Percentiles rank a stretch among this genome's conserved stretches.
phyloP scores from a whole-genome alignment of 2,797 vertebrate species.

The Limnodromus scolopaceus region DNA sequence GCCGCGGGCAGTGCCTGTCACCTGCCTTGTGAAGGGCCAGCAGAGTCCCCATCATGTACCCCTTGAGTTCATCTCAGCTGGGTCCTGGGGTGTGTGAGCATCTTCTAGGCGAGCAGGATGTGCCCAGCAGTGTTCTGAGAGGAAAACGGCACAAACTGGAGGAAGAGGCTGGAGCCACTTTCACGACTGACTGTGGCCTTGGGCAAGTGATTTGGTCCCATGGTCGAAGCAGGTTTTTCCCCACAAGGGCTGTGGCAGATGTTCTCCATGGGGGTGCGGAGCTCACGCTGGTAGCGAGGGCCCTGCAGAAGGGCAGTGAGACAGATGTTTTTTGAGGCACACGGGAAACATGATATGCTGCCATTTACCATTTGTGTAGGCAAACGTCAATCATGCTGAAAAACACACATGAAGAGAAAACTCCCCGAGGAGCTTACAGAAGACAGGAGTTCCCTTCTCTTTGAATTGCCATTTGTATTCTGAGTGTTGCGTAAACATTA shows the following conservation, averaged over 20 bases:
- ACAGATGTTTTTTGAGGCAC: neutral
- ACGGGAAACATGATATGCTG: accelerated
- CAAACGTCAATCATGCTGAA: neutral
- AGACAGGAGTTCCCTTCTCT: neutral
- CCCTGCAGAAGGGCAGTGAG: neutral
- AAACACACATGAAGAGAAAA: neutral
- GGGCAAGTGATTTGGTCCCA: accelerated
- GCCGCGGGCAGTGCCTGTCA: too few species aligned
- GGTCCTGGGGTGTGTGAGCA: too few species aligned
- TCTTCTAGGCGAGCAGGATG: accelerated
- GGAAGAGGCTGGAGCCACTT: neutral
- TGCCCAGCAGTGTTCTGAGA: neutral
- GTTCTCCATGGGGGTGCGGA: neutral
- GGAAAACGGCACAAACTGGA: accelerated
- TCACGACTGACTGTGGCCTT: accelerated
- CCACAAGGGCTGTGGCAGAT: accelerated
- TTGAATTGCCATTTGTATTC: slow-evolving; percentile 11
- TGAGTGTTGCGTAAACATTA: slow-evolving; percentile 11
- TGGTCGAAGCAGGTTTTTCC: neutral
- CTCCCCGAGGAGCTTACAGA: neutral
- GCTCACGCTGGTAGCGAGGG: accelerated
- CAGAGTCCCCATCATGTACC: neutral
- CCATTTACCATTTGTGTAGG: accelerated
- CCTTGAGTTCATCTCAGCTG: neutral
- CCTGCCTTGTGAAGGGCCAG: too few species aligned